phyloP scores from a whole-genome alignment of 2,113 vertebrate species.

The Grallaria varia region DNA sequence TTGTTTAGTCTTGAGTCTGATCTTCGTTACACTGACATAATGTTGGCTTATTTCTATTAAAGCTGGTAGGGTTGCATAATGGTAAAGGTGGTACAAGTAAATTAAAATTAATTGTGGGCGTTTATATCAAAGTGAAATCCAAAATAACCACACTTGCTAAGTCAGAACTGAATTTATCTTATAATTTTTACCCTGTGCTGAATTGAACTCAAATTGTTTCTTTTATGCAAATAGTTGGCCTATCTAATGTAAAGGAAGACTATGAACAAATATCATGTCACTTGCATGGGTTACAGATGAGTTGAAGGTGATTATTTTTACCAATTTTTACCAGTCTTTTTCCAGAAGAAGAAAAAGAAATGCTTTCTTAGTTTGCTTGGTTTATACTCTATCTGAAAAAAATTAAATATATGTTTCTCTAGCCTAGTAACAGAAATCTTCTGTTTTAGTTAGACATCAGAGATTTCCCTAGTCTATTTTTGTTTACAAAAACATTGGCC shows the following conservation, averaged over 20 bases:
- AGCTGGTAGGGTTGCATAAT: background rate
- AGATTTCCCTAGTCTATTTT: background rate
- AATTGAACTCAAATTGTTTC: background rate
- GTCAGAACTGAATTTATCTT: background rate
- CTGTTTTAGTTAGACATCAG: background rate
- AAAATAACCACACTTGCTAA: background rate
- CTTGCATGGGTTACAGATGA: background rate
- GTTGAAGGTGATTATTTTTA: background rate
- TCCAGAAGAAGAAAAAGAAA: background rate
- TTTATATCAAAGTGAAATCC: background rate
- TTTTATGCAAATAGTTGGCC: background rate
- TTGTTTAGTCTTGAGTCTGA: background rate
- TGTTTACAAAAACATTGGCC: background rate
- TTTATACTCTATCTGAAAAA: background rate
- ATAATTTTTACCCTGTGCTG: background rate
- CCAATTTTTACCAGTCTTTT: background rate
- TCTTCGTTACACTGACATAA: background rate
- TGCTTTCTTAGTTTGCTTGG: background rate
- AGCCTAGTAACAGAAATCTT: background rate
- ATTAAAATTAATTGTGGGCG: background rate
- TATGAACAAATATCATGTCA: background rate
- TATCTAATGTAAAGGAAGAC: background rate
- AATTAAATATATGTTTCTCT: background rate
- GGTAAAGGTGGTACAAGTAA: background rate
- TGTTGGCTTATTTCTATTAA: background rate